Conservation (phyloP, 2,888 invertebrate genomes). For the Masnerella sp. region DNA sequence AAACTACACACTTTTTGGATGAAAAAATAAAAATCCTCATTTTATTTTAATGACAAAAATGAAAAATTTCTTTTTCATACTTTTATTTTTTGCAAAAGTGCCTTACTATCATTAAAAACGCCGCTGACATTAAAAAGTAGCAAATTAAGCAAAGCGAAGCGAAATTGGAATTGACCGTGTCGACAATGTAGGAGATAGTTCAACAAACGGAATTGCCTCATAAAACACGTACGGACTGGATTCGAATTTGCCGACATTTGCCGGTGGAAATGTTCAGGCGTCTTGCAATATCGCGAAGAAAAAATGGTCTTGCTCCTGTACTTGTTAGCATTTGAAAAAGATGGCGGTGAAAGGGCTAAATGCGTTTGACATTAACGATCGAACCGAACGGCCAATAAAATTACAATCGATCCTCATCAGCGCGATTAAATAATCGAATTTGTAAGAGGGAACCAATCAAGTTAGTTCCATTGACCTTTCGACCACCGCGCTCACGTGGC, state of each 20-base stretch:
- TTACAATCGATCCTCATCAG: slow-evolving; percentile 45
- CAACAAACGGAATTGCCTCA: slow-evolving; percentile 22
- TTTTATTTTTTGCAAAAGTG: too few relatives aligned
- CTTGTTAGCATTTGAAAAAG: slow-evolving; percentile 59
- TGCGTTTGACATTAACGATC: slow-evolving; percentile 55
- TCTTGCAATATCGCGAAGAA: slow-evolving; percentile 49
- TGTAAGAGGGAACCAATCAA: slow-evolving; percentile 39
- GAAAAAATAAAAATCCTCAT: too few relatives aligned
- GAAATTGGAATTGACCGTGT: too few relatives aligned
- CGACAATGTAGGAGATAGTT: neutral
- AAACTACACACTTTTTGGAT: too few relatives aligned
- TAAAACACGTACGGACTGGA: slow-evolving; percentile 14
- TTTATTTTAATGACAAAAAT: too few relatives aligned
- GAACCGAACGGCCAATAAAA: slow-evolving; percentile 37
- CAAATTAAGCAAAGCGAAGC: too few relatives aligned
- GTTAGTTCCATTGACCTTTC: slow-evolving; percentile 53
- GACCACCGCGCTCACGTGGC: slow-evolving; percentile 41
- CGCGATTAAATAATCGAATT: slow-evolving; percentile 47
- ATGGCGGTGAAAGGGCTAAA: slow-evolving; percentile 55
- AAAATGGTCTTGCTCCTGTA: slow-evolving; percentile 48
- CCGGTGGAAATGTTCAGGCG: slow-evolving; percentile 21
- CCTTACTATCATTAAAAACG: too few relatives aligned
- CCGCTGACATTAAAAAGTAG: slow-evolving; percentile 8
- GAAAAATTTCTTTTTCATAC: too few relatives aligned
- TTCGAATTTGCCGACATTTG: slow-evolving; percentile 54